These are phyloP conservation scores for silkworm (Bombyx mori) DNA, from an alignment of 1,140 invertebrate species.

Conservation along the genomic window DNA sequence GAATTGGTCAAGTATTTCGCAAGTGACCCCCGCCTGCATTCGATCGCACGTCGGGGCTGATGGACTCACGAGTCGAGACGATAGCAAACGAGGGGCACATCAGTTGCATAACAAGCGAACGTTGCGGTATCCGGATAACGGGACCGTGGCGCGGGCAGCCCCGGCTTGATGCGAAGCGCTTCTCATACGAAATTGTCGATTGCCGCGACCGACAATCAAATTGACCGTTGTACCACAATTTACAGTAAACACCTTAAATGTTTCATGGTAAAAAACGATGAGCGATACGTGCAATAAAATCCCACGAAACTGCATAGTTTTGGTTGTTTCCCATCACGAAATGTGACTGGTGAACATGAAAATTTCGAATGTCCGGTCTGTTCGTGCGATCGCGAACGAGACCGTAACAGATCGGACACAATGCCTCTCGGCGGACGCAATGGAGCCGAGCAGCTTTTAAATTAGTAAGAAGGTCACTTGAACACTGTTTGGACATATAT, in stretches of 20 bases:
- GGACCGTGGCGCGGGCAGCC: constrained; percentile 34
- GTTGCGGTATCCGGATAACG: constrained; percentile 50
- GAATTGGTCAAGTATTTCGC: no score
- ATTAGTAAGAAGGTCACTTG: constrained; percentile 20
- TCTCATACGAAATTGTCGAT: constrained; percentile 14
- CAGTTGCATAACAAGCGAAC: constrained; percentile 54
- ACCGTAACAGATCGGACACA: constrained; percentile 48
- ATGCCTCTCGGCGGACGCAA: constrained; percentile 32
- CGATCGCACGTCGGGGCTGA: constrained; percentile 7
- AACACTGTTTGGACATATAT: constrained; percentile 1
- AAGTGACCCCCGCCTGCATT: no score
- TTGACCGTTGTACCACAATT: no score
- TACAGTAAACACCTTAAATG: no score
- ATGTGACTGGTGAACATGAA: constrained; percentile 28
- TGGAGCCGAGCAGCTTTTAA: constrained; percentile 25
- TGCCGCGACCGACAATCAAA: constrained; percentile 28
- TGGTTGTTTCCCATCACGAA: constrained; percentile 35
- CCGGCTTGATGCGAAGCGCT: constrained; percentile 19
- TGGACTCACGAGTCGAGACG: constrained; percentile 12
- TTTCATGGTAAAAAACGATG: no score
- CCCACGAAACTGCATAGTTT: constrained; percentile 36
- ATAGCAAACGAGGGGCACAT: constrained; percentile 28
- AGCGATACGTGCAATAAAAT: constrained; percentile 15
- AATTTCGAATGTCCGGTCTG: constrained; percentile 14
- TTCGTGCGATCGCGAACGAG: constrained; percentile 41